Percentiles rank a stretch among this genome's conserved stretches.
Evolutionary conservation across 2,113 vertebrate genomes (phyloP).

Genomic region (Phrynosoma platyrhinos): DNA sequence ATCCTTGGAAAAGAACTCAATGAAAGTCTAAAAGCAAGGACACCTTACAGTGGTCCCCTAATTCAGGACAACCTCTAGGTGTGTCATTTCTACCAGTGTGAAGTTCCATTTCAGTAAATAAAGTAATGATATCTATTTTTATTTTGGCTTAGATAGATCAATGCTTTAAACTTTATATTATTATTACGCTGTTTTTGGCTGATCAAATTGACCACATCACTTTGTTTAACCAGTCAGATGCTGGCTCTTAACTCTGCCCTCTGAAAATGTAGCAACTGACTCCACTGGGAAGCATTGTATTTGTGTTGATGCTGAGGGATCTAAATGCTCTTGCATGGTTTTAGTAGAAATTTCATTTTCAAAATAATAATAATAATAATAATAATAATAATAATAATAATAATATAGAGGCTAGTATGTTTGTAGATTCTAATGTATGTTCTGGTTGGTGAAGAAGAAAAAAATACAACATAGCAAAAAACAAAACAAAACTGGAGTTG

Average conservation of each 20-base stretch:
- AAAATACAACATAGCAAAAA: neutral
- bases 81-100: no score
- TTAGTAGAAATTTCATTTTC: neutral
- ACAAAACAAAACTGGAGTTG: neutral
- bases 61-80: neutral
- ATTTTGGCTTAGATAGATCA: neutral
- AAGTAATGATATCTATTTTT: neutral
- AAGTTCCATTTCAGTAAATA: neutral
- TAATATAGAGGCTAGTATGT: neutral
- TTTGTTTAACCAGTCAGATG: neutral
- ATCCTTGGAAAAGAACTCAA: neutral
- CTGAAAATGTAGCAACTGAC: neutral
- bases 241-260: no score
- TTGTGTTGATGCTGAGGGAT: neutral
- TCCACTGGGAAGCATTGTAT: neutral
- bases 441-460: neutral
- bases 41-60: neutral
- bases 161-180: neutral
- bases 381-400: neutral
- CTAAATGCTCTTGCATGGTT: neutral
- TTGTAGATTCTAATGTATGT: neutral
- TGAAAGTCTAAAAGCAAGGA: neutral
- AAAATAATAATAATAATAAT: no score
- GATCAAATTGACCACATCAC: neutral
- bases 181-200: neutral